Conservation (phyloP, 2,113 vertebrate species). For the Hipposideros armiger region DNA sequence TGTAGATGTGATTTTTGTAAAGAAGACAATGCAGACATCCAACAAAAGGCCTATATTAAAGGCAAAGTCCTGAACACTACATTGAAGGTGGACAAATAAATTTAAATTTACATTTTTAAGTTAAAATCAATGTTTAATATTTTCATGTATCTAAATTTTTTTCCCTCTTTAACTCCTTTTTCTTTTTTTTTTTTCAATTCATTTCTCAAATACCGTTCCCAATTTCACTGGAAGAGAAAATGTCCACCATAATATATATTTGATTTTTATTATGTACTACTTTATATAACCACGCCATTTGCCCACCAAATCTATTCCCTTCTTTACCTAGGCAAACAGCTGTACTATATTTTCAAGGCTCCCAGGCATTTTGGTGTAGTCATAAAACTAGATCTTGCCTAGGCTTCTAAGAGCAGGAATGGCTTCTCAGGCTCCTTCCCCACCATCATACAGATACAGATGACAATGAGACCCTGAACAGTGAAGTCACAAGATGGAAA, state of each 20-base stretch:
- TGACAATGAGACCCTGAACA: not conserved
- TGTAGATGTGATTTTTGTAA: not conserved
- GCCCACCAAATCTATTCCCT: not conserved
- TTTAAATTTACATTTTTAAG: constrained; percentile 30
- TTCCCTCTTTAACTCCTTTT: not conserved
- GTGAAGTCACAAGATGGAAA: not conserved
- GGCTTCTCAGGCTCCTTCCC: not conserved
- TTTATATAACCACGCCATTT: not conserved
- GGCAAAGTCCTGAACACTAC: not conserved
- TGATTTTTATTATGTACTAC: not conserved
- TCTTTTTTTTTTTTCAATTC: not conserved
- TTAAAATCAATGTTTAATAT: constrained; percentile 24
- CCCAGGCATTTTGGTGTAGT: not conserved
- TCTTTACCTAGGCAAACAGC: not conserved
- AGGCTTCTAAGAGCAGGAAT: not conserved
- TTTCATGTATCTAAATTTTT: not conserved
- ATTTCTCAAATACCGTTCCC: not conserved
- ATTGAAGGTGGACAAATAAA: not conserved
- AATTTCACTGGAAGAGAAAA: not conserved
- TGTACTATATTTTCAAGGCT: not conserved
- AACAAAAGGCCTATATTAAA: not conserved
- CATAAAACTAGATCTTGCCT: not conserved
- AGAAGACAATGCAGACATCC: not conserved
- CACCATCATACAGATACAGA: not conserved
- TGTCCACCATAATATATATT: not conserved